phyloP scores from a whole-genome alignment of 2,888 invertebrate genomes.

The Limenitis camilla region DNA sequence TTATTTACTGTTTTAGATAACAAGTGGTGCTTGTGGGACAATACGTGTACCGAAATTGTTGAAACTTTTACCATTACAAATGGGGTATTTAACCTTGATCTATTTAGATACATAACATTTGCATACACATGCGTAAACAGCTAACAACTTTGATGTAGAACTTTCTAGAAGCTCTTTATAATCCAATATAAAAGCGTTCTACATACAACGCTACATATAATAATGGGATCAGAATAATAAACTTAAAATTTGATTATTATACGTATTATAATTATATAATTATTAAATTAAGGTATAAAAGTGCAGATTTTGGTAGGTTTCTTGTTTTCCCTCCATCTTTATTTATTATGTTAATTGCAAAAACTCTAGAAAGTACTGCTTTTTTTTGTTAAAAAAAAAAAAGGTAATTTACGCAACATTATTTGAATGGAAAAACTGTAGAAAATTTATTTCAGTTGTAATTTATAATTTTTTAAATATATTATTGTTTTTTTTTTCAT shows the following conservation, averaged over 20 bases:
- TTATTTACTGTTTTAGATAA: slow-evolving; percentile 46
- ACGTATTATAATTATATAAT: not conserved
- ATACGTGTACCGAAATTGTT: slow-evolving; percentile 1
- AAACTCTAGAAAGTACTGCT: too few species aligned
- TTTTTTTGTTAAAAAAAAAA: too few species aligned
- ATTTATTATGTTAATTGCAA: too few species aligned
- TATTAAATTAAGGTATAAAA: not conserved
- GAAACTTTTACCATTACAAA: slow-evolving; percentile 13
- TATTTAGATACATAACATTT: not conserved
- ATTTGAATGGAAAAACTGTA: too few species aligned
- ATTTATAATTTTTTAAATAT: too few species aligned
- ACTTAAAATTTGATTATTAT: not conserved
- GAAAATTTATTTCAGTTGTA: too few species aligned
- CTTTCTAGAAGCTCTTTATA: not conserved
- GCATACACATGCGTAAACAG: slow-evolving; percentile 1
- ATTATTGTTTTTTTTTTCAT: too few species aligned
- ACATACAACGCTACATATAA: not conserved
- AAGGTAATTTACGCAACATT: too few species aligned
- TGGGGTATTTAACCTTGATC: not conserved
- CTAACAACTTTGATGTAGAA: not conserved
- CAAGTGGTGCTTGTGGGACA: slow-evolving; percentile 59
- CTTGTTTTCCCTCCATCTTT: too few species aligned
- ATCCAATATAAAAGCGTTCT: slow-evolving; percentile 2
- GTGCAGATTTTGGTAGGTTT: too few species aligned
- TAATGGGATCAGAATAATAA: slow-evolving; percentile 8